Evolutionary conservation across 1,140 invertebrate genomes (phyloP).

Genomic region (Mactra quadrangularis): DNA sequence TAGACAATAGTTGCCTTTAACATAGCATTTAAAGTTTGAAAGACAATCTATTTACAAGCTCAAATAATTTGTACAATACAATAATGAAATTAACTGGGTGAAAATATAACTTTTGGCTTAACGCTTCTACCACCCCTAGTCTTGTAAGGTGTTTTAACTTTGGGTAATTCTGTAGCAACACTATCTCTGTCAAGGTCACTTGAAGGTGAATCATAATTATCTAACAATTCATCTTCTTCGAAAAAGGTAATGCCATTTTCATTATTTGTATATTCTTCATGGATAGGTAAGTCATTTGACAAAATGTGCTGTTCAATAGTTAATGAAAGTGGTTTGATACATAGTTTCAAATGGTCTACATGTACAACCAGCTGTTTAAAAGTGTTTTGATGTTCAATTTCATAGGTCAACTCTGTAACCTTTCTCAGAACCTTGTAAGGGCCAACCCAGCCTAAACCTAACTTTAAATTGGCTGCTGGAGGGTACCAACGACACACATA

Average conservation of each 20-base stretch:
- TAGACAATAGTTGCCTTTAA: too few relatives aligned
- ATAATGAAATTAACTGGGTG: too few relatives aligned
- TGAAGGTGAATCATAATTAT: background rate
- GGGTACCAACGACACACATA: slow-evolving; percentile 54
- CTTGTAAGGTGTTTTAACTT: background rate
- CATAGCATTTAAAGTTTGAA: too few relatives aligned
- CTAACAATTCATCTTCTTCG: background rate
- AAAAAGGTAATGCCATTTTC: background rate
- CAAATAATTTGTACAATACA: too few relatives aligned
- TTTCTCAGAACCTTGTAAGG: slow-evolving; percentile 34
- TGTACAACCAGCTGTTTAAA: background rate
- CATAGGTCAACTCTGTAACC: slow-evolving; percentile 9
- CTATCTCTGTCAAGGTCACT: background rate
- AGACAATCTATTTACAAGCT: too few relatives aligned
- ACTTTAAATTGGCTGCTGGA: too few relatives aligned
- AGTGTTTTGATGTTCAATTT: background rate
- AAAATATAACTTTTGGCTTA: slow-evolving; percentile 12
- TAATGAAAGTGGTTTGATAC: too few relatives aligned
- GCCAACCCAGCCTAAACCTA: slow-evolving; percentile 46
- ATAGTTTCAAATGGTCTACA: slow-evolving; percentile 31
- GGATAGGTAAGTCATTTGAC: too few relatives aligned
- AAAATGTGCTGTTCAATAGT: too few relatives aligned
- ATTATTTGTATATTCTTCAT: too few relatives aligned
- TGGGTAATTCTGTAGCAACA: background rate
- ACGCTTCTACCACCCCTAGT: background rate